Conservation (phyloP, 2,888 invertebrate species). For the Ormyrus nitidulus region DNA sequence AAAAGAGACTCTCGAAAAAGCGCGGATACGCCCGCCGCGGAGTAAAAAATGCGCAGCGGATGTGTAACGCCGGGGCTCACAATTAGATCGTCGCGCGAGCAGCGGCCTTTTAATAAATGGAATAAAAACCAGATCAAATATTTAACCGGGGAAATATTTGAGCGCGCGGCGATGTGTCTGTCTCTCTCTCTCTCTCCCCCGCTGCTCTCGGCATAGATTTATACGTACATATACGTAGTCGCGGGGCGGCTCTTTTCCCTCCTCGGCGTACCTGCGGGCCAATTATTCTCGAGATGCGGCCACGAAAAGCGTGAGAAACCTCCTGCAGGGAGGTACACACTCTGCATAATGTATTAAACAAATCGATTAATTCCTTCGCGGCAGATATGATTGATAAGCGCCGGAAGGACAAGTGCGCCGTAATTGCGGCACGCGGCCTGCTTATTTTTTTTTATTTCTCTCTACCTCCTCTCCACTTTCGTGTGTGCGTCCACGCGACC, state of each 20-base stretch:
- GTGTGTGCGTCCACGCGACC: conserved; percentile 61
- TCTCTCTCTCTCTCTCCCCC: conserved; percentile 1
- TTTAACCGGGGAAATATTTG: conserved; percentile 69
- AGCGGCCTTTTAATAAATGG: conserved; percentile 70
- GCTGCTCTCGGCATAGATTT: conserved; percentile 4
- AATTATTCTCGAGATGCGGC: no score
- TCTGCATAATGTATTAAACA: conserved; percentile 49
- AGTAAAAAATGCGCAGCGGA: conserved; percentile 45
- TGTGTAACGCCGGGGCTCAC: not conserved
- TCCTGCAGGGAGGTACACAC: conserved; percentile 35
- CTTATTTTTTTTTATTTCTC: not conserved
- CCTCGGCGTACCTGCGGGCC: not conserved
- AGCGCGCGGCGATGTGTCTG: conserved; percentile 65
- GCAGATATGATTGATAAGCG: conserved; percentile 43
- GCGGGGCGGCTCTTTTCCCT: not conserved
- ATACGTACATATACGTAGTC: not conserved
- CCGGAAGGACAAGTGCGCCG: conserved; percentile 43
- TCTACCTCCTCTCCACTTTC: not conserved
- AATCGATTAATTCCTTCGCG: conserved; percentile 39
- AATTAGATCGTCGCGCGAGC: conserved; percentile 47
- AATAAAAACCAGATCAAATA: conserved; percentile 72
- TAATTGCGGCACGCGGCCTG: conserved; percentile 29
- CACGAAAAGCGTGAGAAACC: conserved; percentile 51
- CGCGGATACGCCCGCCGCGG: not conserved
- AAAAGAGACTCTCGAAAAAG: not conserved